Percentiles rank a stretch among this genome's conserved stretches.
phyloP scores from a whole-genome alignment of 2,888 invertebrate species.

The Troides oblongomaculatus region DNA sequence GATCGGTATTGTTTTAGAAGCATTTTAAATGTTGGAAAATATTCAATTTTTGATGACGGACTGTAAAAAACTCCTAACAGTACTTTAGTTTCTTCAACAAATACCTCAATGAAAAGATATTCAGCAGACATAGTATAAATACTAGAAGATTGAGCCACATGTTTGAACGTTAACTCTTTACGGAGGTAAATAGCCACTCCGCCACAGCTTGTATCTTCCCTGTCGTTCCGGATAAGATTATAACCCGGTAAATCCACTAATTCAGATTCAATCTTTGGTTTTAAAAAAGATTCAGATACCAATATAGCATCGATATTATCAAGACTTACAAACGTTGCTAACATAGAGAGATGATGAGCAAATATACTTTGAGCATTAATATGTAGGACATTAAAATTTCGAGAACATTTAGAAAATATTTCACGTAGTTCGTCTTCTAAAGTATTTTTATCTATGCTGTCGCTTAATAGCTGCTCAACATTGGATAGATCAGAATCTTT shows the following conservation, averaged over 20 bases:
- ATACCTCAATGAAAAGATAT: constrained; percentile 18
- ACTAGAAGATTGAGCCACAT: constrained; percentile 9
- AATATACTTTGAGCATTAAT: constrained; percentile 18
- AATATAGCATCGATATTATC: constrained; percentile 18
- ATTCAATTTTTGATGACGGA: constrained; percentile 17
- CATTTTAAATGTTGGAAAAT: constrained; percentile 4
- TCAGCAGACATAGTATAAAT: constrained; percentile 12
- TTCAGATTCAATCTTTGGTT: background rate
- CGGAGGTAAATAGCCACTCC: constrained; percentile 26
- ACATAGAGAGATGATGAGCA: constrained; percentile 9
- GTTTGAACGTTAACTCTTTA: constrained; percentile 1
- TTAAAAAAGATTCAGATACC: constrained; percentile 13
- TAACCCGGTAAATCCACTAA: constrained; percentile 10
- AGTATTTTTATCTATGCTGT: constrained; percentile 8
- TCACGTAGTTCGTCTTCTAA: constrained; percentile 8
- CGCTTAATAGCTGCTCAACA: background rate
- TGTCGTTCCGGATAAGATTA: constrained; percentile 21
- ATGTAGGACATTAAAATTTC: constrained; percentile 20
- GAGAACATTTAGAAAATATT: constrained; percentile 1
- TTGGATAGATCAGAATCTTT: background rate
- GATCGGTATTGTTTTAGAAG: background rate
- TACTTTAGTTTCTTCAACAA: constrained; percentile 14
- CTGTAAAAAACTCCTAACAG: constrained; percentile 23
- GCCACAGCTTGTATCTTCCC: constrained; percentile 8
- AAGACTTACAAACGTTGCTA: constrained; percentile 14